Evolutionary conservation across 2,113 vertebrate species (phyloP).

Genomic region (Aix galericulata): DNA sequence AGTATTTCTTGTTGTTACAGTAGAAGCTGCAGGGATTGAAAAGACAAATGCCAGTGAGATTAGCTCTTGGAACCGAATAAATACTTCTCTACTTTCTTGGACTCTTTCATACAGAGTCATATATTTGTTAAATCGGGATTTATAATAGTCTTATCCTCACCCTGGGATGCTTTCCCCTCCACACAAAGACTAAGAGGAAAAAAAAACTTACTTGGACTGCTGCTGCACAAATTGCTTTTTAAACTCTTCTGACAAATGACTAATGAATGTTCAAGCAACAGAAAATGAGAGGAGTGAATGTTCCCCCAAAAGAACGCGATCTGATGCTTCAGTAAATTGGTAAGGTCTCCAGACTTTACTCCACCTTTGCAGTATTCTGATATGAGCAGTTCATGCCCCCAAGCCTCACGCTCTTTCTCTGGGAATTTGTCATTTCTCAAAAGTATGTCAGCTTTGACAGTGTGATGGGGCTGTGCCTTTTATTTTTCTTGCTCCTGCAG

Average conservation of each 20-base stretch:
- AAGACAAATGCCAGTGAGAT: background rate
- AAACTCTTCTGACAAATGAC: background rate
- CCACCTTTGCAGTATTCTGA: background rate
- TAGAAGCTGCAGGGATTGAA: background rate
- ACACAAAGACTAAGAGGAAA: background rate
- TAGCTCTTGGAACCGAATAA: background rate
- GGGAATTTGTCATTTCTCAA: background rate
- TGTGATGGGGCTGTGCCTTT: background rate
- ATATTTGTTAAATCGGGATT: background rate
- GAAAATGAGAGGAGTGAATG: background rate
- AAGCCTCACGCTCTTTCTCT: background rate
- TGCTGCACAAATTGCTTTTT: background rate
- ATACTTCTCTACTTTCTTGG: background rate
- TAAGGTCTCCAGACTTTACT: background rate
- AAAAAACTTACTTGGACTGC: background rate
- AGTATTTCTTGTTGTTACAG: background rate
- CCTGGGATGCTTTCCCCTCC: background rate
- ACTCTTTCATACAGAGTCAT: background rate
- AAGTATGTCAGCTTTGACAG: constrained; percentile 5
- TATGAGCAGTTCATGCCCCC: background rate
- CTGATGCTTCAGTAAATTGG: background rate
- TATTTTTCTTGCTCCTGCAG: constrained; percentile 17
- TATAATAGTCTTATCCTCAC: background rate
- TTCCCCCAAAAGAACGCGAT: background rate
- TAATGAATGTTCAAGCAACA: background rate